Evolutionary conservation across 2,888 invertebrate genomes (phyloP).

Genomic region (Morinoia aosen): DNA sequence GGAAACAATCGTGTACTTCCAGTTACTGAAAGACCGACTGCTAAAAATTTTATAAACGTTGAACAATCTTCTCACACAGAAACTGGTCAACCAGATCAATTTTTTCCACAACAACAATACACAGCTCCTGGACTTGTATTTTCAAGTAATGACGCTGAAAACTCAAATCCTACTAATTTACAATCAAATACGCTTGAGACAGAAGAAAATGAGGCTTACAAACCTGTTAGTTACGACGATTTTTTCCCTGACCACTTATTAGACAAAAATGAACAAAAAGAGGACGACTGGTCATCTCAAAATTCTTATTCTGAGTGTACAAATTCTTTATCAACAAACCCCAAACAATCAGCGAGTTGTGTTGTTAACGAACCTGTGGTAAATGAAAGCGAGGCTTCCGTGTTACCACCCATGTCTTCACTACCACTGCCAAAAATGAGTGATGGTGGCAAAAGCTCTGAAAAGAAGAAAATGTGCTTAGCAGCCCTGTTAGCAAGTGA

Average conservation of each 20-base stretch:
- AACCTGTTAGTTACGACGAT: constrained; percentile 48
- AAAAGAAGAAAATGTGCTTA: constrained; percentile 33
- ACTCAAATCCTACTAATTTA: neutral
- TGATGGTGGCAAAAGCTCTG: neutral
- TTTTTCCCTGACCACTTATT: constrained; percentile 45
- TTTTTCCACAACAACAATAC: neutral
- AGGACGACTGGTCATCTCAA: neutral
- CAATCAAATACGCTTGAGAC: neutral
- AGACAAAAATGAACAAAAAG: neutral
- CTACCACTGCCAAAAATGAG: neutral
- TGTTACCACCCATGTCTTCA: constrained; percentile 36
- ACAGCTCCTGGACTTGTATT: neutral
- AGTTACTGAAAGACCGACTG: neutral
- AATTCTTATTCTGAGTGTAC: neutral
- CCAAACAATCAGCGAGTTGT: neutral
- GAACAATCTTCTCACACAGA: neutral
- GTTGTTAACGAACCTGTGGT: neutral
- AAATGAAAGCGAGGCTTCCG: neutral
- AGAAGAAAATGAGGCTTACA: constrained; percentile 5
- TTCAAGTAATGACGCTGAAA: neutral
- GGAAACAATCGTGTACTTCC: neutral
- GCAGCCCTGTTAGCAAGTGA: constrained; percentile 1
- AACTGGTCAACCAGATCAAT: neutral
- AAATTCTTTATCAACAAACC: constrained; percentile 11
- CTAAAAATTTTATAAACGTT: neutral